phyloP scores from a whole-genome alignment of 2,113 vertebrate species.

The Corythoichthys haematopterus region DNA sequence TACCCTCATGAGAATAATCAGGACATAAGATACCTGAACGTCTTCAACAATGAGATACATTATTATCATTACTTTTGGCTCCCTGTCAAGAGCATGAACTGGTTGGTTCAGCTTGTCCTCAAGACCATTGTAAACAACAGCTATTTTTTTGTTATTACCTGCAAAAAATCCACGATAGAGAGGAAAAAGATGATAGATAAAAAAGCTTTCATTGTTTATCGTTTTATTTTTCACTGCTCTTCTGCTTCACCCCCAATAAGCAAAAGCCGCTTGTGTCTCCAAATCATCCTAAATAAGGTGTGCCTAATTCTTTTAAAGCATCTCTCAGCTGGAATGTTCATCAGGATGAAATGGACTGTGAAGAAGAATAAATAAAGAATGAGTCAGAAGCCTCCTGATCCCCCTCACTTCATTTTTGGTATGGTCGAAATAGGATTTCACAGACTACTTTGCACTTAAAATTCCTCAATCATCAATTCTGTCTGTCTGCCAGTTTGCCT shows the following conservation, averaged over 20 bases:
- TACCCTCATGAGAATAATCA: too few species aligned
- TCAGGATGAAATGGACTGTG: not conserved
- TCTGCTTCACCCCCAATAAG: not conserved
- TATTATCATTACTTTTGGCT: not conserved
- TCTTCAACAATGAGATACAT: not conserved
- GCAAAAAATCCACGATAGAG: not conserved
- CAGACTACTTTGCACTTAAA: too few species aligned
- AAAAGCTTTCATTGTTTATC: not conserved
- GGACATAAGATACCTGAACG: not conserved
- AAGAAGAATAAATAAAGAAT: constrained; percentile 3
- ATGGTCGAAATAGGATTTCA: not conserved
- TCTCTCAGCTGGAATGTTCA: not conserved
- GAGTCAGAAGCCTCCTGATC: not conserved
- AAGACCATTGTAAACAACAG: not conserved
- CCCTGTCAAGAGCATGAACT: not conserved
- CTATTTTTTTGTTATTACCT: not conserved
- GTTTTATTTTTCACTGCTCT: not conserved
- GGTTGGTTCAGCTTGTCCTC: not conserved
- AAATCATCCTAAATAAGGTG: not conserved
- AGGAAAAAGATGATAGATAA: not conserved
- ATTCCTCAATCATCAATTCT: not conserved
- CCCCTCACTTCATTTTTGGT: not conserved
- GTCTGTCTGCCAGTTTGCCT: not conserved
- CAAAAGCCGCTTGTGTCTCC: not conserved
- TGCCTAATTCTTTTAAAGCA: not conserved